Conservation (phyloP, 2,888 invertebrate genomes). For the Xestia c-nigrum region DNA sequence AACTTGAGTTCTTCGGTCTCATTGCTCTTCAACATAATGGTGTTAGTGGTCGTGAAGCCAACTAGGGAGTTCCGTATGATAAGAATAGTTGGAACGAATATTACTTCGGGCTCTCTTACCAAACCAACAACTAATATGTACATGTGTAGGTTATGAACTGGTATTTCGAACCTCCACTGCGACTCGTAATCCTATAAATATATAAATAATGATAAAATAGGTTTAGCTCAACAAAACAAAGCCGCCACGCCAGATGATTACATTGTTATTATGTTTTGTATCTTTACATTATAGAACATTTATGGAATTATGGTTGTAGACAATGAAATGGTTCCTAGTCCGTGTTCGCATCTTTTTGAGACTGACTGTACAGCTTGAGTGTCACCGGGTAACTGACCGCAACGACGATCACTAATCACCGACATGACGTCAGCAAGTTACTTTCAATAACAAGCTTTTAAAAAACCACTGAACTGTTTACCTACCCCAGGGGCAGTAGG, state of each 20-base stretch:
- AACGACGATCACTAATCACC: background rate
- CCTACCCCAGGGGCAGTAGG: conserved; percentile 91
- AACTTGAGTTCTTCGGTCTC: conserved; percentile 89
- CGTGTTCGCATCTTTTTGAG: too few relatives aligned
- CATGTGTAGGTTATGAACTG: conserved; percentile 88
- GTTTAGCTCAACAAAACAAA: background rate
- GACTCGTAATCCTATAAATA: conserved; percentile 89
- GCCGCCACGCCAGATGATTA: background rate
- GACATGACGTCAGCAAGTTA: background rate
- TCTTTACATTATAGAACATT: too few relatives aligned
- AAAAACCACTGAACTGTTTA: background rate
- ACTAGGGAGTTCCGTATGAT: conserved; percentile 91
- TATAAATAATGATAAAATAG: background rate
- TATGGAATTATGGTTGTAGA: too few relatives aligned
- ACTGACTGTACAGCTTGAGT: background rate
- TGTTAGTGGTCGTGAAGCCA: conserved; percentile 86
- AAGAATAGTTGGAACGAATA: conserved; percentile 91
- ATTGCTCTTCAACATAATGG: conserved; percentile 88
- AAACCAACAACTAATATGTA: conserved; percentile 92
- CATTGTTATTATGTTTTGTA: too few relatives aligned
- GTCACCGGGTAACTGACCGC: background rate
- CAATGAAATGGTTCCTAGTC: too few relatives aligned
- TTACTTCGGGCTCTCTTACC: conserved; percentile 92
- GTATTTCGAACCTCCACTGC: conserved; percentile 92
- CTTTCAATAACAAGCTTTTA: background rate